These are phyloP conservation scores for Eulemur macaco DNA, from an alignment of 2,113 vertebrate species.

Conservation along the genomic window DNA sequence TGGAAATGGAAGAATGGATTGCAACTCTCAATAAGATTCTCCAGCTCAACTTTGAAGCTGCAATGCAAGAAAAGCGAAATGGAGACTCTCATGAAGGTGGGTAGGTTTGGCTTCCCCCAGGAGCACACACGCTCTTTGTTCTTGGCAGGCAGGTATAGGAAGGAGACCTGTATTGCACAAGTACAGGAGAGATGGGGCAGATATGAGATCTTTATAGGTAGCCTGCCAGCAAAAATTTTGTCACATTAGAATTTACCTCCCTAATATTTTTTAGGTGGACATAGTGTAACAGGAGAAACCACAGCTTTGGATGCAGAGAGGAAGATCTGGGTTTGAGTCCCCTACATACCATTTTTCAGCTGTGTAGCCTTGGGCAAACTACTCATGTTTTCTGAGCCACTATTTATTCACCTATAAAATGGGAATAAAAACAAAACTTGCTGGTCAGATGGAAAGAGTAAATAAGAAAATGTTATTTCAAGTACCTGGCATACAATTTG, in stretches of 20 bases:
- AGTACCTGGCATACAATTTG: background rate
- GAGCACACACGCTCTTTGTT: background rate
- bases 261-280: background rate
- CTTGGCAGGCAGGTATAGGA: background rate
- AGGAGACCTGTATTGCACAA: background rate
- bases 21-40: conserved; percentile 95
- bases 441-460: background rate
- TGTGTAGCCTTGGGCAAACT: background rate
- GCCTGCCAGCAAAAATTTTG: background rate
- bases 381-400: background rate
- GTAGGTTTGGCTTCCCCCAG: background rate
- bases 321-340: background rate
- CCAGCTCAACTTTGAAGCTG: conserved; percentile 96
- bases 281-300: background rate
- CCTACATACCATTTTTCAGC: background rate
- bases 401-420: background rate
- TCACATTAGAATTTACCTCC: background rate
- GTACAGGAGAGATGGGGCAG: background rate
- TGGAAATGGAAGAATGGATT: conserved; percentile 99
- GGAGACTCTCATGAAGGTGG: conserved; percentile 96
- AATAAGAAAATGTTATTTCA: background rate
- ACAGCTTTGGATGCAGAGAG: background rate
- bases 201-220: background rate
- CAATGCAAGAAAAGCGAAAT: conserved; percentile 98
- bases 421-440: background rate